These are phyloP conservation scores for Ptilonorhynchus violaceus DNA, from an alignment of 2,113 vertebrate species.

Conservation along the genomic window DNA sequence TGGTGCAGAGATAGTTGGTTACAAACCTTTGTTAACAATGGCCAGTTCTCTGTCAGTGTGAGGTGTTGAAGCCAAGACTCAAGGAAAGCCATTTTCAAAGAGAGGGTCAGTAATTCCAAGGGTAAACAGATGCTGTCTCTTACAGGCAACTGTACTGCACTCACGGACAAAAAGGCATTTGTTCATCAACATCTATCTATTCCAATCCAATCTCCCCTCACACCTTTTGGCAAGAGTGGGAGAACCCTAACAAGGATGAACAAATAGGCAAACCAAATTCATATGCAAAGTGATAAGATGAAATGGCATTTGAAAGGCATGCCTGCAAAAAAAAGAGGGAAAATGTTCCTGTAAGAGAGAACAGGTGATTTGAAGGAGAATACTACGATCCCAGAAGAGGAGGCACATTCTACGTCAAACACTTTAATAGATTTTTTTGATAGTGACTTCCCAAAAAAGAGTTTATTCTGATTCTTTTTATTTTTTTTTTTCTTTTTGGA, in stretches of 20 bases:
- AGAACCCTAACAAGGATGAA: background rate
- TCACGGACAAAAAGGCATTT: background rate
- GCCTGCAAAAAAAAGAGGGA: background rate
- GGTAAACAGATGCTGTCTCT: background rate
- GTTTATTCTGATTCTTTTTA: background rate
- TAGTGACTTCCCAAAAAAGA: background rate
- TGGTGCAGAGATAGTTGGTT: background rate
- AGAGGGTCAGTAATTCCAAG: background rate
- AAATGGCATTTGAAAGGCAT: background rate
- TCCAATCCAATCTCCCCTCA: background rate
- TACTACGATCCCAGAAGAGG: background rate
- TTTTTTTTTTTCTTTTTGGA: background rate
- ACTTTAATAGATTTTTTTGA: background rate
- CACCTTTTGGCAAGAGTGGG: background rate
- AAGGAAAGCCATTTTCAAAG: background rate
- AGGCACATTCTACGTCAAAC: background rate
- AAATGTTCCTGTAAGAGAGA: background rate
- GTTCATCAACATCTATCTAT: background rate
- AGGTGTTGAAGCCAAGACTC: background rate
- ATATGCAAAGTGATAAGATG: background rate
- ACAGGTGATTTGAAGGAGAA: background rate
- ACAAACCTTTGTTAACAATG: background rate
- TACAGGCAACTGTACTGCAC: background rate
- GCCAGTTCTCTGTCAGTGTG: background rate
- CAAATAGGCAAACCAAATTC: background rate